phyloP scores from a whole-genome alignment of 1,140 invertebrate species.

The Aphelinus atriplicis region DNA sequence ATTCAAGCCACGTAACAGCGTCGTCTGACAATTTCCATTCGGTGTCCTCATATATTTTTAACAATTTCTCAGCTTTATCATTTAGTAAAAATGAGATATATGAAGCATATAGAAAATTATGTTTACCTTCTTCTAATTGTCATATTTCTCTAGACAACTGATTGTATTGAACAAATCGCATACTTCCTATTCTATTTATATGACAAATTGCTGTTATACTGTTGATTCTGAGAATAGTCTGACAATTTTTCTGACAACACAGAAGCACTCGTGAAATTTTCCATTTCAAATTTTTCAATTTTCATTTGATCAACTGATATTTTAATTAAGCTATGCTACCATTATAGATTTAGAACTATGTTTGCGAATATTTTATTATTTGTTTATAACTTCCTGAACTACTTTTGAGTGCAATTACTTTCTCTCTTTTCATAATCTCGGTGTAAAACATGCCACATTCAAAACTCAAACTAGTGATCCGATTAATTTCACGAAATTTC shows the following conservation, averaged over 20 bases:
- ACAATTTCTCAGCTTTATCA: constrained; percentile 28
- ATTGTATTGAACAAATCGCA: constrained; percentile 9
- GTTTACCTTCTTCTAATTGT: constrained; percentile 32
- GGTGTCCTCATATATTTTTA: constrained; percentile 34
- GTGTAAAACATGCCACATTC: too few relatives aligned
- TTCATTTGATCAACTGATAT: not conserved
- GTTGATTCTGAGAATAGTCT: constrained; percentile 35
- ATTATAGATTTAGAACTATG: not conserved
- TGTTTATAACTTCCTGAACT: not conserved
- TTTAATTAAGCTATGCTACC: not conserved
- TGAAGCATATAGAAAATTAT: constrained; percentile 28
- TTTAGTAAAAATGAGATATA: constrained; percentile 34
- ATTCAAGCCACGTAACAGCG: too few relatives aligned
- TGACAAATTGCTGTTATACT: constrained; percentile 36
- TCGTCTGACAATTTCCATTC: constrained; percentile 28
- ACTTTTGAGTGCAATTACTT: not conserved
- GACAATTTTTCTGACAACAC: not conserved
- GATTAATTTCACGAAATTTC: too few relatives aligned
- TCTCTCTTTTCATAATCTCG: too few relatives aligned
- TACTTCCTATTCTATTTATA: constrained; percentile 24
- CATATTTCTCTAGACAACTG: too few relatives aligned
- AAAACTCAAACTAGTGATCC: too few relatives aligned
- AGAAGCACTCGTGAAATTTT: constrained; percentile 15
- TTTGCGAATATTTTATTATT: not conserved
- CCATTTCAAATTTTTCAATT: not conserved